Base-by-base conservation (phyloP, 2,113 vertebrate genomes). In the Embiotoca jacksoni region DNA sequence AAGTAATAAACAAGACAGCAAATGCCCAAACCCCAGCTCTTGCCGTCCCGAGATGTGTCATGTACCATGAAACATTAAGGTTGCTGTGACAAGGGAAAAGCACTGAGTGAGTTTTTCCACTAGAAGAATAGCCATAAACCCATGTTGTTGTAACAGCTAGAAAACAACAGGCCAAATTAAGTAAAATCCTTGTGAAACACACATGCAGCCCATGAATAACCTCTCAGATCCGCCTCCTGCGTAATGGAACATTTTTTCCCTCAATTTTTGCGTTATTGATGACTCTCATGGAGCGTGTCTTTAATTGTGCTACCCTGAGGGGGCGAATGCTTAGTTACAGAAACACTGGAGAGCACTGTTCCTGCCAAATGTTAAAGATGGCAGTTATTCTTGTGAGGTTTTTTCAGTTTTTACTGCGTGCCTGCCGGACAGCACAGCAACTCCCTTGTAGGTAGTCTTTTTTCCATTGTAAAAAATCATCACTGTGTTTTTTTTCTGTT, bases 301-400 rank as follows among this genome's bases (percentile, higher is more conserved):
- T 87, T 92, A 89, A 92, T 91, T 91, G 88, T 75, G 36, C 37
- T 5, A 37, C 82, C 70, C 70, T 30, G 50, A 81, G 72, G 71
- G 53, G 44, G 23, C 1, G 50, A 72, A 54, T 72, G 72, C 58
- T 74, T 75, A 57, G 65, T 85, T 84, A 75, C 61, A 82, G 75
- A 61, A 71, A 81, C 64, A 72, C 59, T 66, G 70, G 81, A 39
- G 78, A 86, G 50, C 13, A 8, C 57, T 37, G 46, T 37, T 86
- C 15, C 68, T 85, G 88, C 84, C 88, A 91, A 91, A 89, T 78
- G 66, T 83, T 89, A 79, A 90, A 85, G 77, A 89, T 82, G 58
- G 80, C 61, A 72, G 75, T 85, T 73, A 84, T 68, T 88, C 66
- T 72, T 62, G 41, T 41, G 61, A 33, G 53, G 5, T 74, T 71